These are phyloP conservation scores for Pomacea maculata DNA, from an alignment of 1,140 invertebrate genomes.

Conservation along the genomic window DNA sequence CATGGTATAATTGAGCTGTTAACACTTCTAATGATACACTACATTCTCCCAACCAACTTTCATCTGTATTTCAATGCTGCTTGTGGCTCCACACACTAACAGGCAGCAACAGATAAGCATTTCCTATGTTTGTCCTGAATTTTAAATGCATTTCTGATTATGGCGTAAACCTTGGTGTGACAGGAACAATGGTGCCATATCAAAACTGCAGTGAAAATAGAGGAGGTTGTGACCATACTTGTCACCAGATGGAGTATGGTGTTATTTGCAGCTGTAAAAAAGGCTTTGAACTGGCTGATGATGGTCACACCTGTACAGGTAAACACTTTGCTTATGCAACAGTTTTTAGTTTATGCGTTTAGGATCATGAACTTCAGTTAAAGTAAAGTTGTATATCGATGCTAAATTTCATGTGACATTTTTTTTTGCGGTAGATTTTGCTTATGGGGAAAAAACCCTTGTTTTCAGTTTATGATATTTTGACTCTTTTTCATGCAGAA, in stretches of 20 bases:
- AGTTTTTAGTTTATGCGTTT: neutral
- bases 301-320: slow-evolving; percentile 39
- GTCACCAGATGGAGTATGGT: slow-evolving; percentile 22
- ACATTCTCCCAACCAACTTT: neutral
- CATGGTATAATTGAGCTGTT: no score
- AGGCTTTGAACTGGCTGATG: slow-evolving; percentile 35
- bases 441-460: no score
- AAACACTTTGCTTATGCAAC: neutral
- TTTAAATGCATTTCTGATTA: neutral
- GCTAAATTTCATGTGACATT: no score
- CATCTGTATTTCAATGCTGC: neutral
- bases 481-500: slow-evolving; percentile 21
- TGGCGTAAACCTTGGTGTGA: no score
- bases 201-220: slow-evolving; percentile 18
- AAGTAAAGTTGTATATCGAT: no score
- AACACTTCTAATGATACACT: no score
- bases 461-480: neutral
- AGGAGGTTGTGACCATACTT: slow-evolving; percentile 39
- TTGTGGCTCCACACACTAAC: neutral
- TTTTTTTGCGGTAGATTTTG: no score
- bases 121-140: neutral
- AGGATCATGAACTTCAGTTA: no score
- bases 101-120: no score
- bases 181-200: neutral
- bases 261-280: slow-evolving; percentile 44